phyloP scores from a whole-genome alignment of 2,888 invertebrate species.

The Oxycera nigricornis region DNA sequence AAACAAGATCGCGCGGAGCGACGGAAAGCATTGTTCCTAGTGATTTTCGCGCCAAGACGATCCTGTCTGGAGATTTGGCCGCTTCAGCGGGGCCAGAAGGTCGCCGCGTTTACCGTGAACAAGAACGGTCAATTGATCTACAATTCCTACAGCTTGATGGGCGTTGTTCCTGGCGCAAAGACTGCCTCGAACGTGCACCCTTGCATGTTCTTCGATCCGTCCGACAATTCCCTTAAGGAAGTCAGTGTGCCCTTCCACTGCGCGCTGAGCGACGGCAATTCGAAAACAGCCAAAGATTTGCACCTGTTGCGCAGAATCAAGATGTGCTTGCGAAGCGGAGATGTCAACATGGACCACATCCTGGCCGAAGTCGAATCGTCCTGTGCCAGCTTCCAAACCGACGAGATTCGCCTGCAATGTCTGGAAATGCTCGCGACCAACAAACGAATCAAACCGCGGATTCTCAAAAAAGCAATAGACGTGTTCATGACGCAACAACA shows the following conservation, averaged over 20 bases:
- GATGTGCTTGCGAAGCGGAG: conserved; percentile 69
- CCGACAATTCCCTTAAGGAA: conserved; percentile 80
- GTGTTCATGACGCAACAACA: conserved; percentile 60
- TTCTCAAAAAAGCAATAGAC: conserved; percentile 65
- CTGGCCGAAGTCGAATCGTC: conserved; percentile 54
- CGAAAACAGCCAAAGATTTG: conserved; percentile 84
- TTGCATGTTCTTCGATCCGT: conserved; percentile 81
- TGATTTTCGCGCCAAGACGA: conserved; percentile 91
- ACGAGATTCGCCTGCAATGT: conserved; percentile 74
- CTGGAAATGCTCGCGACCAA: conserved; percentile 74
- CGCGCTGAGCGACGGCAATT: conserved; percentile 86
- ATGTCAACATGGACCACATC: conserved; percentile 62
- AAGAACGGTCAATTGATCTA: conserved; percentile 83
- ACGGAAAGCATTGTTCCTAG: conserved; percentile 77
- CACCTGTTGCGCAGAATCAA: conserved; percentile 82
- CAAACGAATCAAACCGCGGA: conserved; percentile 69
- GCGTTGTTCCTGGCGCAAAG: conserved; percentile 68
- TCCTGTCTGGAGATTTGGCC: conserved; percentile 94
- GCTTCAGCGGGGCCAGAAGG: conserved; percentile 86
- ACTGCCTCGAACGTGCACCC: conserved; percentile 70
- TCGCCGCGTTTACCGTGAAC: conserved; percentile 89
- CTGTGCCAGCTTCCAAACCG: conserved; percentile 72
- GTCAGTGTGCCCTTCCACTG: conserved; percentile 90
- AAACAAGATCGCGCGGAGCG: conserved; percentile 46
- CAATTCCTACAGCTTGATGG: conserved; percentile 81